Conservation (phyloP, 2,888 invertebrate species). For the Agrotis exclamationis region DNA sequence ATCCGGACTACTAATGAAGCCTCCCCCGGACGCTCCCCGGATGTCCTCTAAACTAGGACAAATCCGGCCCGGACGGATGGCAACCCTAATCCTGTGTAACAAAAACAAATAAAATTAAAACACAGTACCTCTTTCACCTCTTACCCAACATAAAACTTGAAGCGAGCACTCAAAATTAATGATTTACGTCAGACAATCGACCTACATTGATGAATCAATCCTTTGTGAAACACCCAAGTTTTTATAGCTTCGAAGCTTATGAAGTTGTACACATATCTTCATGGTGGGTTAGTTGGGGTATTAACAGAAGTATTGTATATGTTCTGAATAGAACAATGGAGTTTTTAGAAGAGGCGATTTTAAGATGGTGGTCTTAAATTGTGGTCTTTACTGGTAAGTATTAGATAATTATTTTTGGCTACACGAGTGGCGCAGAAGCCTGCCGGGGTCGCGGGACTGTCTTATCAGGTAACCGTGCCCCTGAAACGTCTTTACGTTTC, state of each 20-base stretch:
- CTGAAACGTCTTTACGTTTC: too few species aligned
- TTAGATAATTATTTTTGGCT: too few species aligned
- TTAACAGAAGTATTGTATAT: conserved; percentile 14
- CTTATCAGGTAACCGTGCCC: too few species aligned
- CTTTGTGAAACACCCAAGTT: conserved; percentile 35
- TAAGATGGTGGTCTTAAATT: background rate
- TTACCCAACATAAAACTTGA: conserved; percentile 9
- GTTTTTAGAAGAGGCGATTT: background rate
- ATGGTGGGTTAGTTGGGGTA: conserved; percentile 20
- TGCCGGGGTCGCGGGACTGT: too few species aligned
- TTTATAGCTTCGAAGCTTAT: conserved; percentile 28
- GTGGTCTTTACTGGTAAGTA: too few species aligned
- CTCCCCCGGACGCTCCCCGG: too few species aligned
- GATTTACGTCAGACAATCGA: conserved; percentile 36
- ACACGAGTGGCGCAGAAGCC: too few species aligned
- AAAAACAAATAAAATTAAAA: background rate
- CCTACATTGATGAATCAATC: conserved; percentile 42
- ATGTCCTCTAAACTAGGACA: too few species aligned
- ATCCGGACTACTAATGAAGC: too few species aligned
- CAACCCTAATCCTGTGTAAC: too few species aligned
- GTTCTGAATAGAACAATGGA: conserved; percentile 22
- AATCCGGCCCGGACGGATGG: too few species aligned
- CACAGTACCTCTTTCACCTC: background rate
- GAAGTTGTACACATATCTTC: conserved; percentile 2
- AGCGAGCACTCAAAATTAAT: conserved; percentile 13